Base-by-base conservation (phyloP, 1,140 invertebrate species). In the Gonioctena quinquepunctata region DNA sequence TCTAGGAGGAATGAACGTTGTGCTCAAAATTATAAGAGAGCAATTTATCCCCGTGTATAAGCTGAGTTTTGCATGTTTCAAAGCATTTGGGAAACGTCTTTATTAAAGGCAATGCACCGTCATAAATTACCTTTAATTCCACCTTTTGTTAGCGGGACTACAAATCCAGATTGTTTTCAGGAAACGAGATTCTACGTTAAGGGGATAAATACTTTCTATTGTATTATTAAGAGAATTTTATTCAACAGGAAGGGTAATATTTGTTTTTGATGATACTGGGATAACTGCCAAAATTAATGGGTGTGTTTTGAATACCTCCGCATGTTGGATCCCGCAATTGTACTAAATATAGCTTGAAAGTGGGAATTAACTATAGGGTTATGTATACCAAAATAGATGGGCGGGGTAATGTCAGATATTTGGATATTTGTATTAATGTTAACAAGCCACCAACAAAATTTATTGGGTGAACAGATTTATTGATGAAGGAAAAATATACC, bases 101-200 rank as follows among this genome's bases (percentile, higher is more conserved):
- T 59, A 59, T 59, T 59, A 59, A 26, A 59, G 56, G 56, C 25
- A 59, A 26, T 59, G 23, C 56, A 26, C n/a, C 11, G 21, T 26
- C 23, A 26, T 59, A 25, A 59, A 59, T 67, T 21, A 67, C n/a
- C 52, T 28, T 67, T 67, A 57, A 57, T 67, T 67, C 28, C 22
- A 57, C 50, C 48, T 52, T 66, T 52, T 52, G 48, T 52, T 50
- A 16, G 63, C 50, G 27, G 23, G 26, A 66, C 23, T 52, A 67
- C 33, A 27, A 16, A 42, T 67, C 23, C 65, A n/a, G 25, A 57
- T 57, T 22, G 65, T 56, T 28, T 57, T 57, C 33, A 48, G 27
- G 26, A 67, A 13, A 52, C 57, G 4, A 27, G 56, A 56, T 67
- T 67, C 56, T 42, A 49, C 13, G 21, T 8, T 42, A 8, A 42